Base-by-base conservation (phyloP, 2,888 invertebrate species). In the Laothoe populi region DNA sequence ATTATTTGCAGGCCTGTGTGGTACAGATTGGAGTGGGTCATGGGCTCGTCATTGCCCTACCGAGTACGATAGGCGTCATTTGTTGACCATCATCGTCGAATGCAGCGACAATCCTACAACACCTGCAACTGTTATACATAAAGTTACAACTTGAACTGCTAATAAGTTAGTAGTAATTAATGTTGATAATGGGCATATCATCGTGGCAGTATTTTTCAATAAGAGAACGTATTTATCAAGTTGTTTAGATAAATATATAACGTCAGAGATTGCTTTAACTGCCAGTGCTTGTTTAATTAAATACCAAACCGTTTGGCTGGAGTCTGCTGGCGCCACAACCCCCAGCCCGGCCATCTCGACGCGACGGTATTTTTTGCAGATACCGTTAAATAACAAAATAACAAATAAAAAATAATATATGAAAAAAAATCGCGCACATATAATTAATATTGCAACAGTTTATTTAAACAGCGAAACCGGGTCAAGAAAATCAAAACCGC, bases 401-500 rank as follows among this genome's bases (percentile, higher is more conserved):
- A 26, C n/a, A n/a, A n/a, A n/a, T n/a, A n/a, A n/a, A n/a, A n/a
- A n/a, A n/a, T n/a, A n/a, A n/a, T n/a, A n/a, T n/a, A n/a, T n/a
- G n/a, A 74, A 83, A 69, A 65, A 71, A 65, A 71, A 70, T 70
- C 73, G 66, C 72, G 60, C 68, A 66, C 65, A 66, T 72, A 79
- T 82, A 88, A 88, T 88, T 87, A 86, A 86, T 86, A 79, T 84
- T 82, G 81, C 84, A 81, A 80, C 75, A 79, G 81, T 82, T 84
- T 82, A 83, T 85, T 88, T 87, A 77, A 82, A 83, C 81, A 73
- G 75, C 76, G 81, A 82, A 91, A 88, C 82, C 81, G 79, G 90
- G 90, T 89, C 90, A 89, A 83, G 89, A 89, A 87, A 90, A 88
- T 84, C 74, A 80, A 86, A 87, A 86, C 82, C 85, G 80, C 83